Conservation (phyloP, 2,797 vertebrate species). For the Dermochelys coriacea region DNA sequence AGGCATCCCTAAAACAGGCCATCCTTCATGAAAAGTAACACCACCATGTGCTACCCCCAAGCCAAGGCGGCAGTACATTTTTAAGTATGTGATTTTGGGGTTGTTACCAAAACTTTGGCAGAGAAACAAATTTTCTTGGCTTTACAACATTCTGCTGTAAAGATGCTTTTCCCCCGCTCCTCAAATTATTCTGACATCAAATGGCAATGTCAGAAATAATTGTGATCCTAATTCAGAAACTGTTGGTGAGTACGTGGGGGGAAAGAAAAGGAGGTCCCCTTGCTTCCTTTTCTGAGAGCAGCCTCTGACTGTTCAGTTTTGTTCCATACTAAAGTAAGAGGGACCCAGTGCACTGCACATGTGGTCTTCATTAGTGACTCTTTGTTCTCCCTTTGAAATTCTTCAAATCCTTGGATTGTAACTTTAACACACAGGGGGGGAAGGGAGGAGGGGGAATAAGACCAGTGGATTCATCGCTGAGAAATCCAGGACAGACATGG, state of each 20-base stretch:
- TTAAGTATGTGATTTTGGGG: accelerated
- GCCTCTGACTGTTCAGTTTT: slow-evolving; percentile 57
- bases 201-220: slow-evolving; percentile 47
- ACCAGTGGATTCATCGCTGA: slow-evolving; percentile 36
- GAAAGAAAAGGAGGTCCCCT: neutral
- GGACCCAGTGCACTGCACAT: slow-evolving; percentile 12
- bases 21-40: accelerated
- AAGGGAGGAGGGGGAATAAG: slow-evolving; percentile 22
- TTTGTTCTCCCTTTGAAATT: slow-evolving; percentile 59
- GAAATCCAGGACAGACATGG: slow-evolving; percentile 37
- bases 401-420: slow-evolving; percentile 67
- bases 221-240: slow-evolving; percentile 42
- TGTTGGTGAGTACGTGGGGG: neutral
- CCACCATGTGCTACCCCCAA: accelerated
- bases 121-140: neutral
- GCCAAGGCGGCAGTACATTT: neutral
- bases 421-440: slow-evolving; percentile 59
- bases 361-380: slow-evolving; percentile 63
- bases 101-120: accelerated
- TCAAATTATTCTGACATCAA: slow-evolving; percentile 8
- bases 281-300: neutral
- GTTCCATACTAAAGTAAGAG: slow-evolving; percentile 41
- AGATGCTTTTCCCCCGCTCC: slow-evolving; percentile 4
- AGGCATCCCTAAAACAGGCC: neutral
- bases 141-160: neutral